These are phyloP conservation scores for Melitaea athalia DNA, from an alignment of 2,888 invertebrate species.

Conservation along the genomic window DNA sequence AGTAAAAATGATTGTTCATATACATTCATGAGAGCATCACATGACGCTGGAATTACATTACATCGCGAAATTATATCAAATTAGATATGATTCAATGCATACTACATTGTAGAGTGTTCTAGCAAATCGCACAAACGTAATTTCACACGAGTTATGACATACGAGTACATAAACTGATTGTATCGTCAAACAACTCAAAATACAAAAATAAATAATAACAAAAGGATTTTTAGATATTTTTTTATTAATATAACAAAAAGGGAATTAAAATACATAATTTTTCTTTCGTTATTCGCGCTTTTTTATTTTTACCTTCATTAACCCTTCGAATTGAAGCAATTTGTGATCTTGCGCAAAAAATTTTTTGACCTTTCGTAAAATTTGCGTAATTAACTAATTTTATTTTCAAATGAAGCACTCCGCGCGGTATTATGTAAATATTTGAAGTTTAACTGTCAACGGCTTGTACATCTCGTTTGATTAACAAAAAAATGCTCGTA, in stretches of 20 bases:
- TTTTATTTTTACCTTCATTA: conserved; percentile 24
- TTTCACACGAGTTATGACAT: neutral
- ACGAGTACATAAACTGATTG: neutral
- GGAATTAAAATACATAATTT: neutral
- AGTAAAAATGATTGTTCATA: neutral
- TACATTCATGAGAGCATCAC: conserved; percentile 1
- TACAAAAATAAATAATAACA: neutral
- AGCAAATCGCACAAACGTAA: neutral
- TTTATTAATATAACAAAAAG: conserved; percentile 8
- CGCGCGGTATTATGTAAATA: conserved; percentile 39
- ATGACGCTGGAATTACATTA: neutral
- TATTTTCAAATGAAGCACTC: conserved; percentile 37
- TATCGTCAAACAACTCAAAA: neutral
- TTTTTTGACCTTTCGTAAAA: conserved; percentile 36
- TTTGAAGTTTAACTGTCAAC: conserved; percentile 35
- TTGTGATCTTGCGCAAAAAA: conserved; percentile 19
- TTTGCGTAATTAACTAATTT: conserved; percentile 42
- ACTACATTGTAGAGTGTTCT: neutral
- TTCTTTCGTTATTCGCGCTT: conserved; percentile 1
- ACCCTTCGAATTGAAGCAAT: conserved; percentile 27
- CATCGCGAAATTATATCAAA: neutral
- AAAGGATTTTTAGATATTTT: neutral
- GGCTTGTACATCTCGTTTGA: conserved; percentile 17
- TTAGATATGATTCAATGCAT: neutral
- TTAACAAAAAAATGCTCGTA: conserved; percentile 10